Percentiles rank a stretch among this genome's conserved stretches.
These are phyloP conservation scores for Nephrocerus scutellatus DNA, from an alignment of 2,888 invertebrate genomes.

Conservation along the genomic window DNA sequence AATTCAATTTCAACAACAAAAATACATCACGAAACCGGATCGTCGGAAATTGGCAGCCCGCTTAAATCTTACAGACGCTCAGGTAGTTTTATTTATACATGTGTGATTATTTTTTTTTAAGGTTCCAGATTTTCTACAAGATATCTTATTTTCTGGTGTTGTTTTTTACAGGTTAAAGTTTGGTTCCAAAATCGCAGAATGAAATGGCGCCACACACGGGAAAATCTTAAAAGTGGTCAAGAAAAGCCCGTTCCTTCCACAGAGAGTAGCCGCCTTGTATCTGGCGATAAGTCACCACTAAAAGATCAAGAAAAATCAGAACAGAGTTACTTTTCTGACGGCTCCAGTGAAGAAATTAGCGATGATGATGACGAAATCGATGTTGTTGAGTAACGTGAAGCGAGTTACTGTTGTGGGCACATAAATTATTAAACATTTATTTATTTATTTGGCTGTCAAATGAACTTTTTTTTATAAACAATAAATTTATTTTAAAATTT, in stretches of 20 bases:
- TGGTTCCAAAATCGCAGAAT: conserved; percentile 87
- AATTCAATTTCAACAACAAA: conserved; percentile 85
- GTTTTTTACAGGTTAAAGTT: conserved; percentile 66
- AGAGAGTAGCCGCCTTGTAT: too few relatives aligned
- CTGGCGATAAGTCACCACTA: too few relatives aligned
- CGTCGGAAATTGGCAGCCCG: conserved; percentile 85
- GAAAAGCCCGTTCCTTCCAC: conserved; percentile 35
- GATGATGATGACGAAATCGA: conserved; percentile 42
- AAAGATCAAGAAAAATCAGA: too few relatives aligned
- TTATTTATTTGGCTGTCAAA: too few relatives aligned
- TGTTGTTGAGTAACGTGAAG: conserved; percentile 36
- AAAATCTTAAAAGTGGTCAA: conserved; percentile 49
- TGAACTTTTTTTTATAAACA: too few relatives aligned
- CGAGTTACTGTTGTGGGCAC: too few relatives aligned
- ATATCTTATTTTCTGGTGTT: conserved; percentile 5
- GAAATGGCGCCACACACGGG: conserved; percentile 80
- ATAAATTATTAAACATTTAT: too few relatives aligned
- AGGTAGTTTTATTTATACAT: conserved; percentile 52
- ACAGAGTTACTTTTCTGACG: too few relatives aligned
- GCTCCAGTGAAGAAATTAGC: conserved; percentile 36
- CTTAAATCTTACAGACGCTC: conserved; percentile 86
- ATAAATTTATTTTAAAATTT: too few relatives aligned
- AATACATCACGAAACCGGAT: conserved; percentile 94
- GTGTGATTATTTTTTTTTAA: background rate
- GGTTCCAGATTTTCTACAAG: background rate